These are phyloP conservation scores for Petrocephalus microphthalmus DNA, from an alignment of 2,113 vertebrate genomes.

Conservation along the genomic window DNA sequence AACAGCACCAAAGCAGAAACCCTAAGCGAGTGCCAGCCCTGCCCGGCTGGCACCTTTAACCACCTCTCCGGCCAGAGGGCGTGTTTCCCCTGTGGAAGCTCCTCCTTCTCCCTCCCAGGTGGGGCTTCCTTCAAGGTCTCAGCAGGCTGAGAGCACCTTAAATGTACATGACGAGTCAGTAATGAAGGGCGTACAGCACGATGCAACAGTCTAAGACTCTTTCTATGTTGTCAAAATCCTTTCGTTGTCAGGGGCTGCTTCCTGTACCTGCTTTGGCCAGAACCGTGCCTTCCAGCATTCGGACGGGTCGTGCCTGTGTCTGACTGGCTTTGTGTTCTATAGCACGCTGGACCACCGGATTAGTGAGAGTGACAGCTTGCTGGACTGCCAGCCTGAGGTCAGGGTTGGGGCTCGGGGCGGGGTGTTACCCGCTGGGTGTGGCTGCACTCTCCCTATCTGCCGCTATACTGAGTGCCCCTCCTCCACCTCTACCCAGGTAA, in stretches of 20 bases:
- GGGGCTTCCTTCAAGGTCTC: conserved; percentile 19
- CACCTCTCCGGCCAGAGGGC: conserved; percentile 68
- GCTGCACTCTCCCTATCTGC: background rate
- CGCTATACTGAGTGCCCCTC: background rate
- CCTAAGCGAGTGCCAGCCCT: conserved; percentile 64
- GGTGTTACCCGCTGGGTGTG: background rate
- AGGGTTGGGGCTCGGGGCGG: conserved; percentile 1
- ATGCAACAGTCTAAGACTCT: background rate
- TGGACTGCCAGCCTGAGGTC: conserved; percentile 82
- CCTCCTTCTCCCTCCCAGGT: conserved; percentile 73
- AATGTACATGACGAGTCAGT: background rate
- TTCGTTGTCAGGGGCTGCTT: conserved; percentile 62
- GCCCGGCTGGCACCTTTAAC: conserved; percentile 75
- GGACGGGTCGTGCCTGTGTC: conserved; percentile 81
- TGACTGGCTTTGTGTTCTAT: conserved; percentile 73
- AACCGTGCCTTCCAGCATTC: conserved; percentile 85
- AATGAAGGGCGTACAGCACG: background rate
- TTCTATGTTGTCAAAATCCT: background rate
- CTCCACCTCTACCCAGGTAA: conserved; percentile 56
- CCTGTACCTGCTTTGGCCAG: conserved; percentile 72
- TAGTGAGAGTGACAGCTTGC: conserved; percentile 58
- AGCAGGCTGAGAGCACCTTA: background rate
- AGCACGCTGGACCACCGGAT: conserved; percentile 66
- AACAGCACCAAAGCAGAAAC: conserved; percentile 49
- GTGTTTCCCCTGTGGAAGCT: conserved; percentile 83